Evolutionary conservation across 2,888 invertebrate species (phyloP).

Genomic region (Mesodorylaimus sp.): DNA sequence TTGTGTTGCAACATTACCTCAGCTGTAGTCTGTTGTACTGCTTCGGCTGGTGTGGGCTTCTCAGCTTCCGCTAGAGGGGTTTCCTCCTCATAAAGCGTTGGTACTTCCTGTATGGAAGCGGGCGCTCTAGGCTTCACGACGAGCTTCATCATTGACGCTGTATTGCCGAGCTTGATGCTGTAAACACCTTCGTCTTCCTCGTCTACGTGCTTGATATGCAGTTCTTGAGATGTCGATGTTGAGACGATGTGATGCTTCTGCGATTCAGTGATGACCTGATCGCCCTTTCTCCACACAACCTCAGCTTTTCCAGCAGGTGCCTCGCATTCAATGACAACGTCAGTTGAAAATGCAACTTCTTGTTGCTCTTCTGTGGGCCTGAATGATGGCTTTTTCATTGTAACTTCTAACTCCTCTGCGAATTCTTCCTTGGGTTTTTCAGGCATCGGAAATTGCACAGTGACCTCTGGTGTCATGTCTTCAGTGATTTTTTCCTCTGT

Average conservation of each 20-base stretch:
- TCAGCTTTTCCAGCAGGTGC: neutral
- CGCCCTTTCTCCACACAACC: neutral
- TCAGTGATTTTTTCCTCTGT: no score
- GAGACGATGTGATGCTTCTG: neutral
- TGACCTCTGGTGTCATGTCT: no score
- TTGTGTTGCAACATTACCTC: neutral
- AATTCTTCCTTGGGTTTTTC: no score
- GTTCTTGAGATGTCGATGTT: neutral
- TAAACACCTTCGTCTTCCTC: conserved; percentile 22
- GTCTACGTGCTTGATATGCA: conserved; percentile 22
- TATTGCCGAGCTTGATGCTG: conserved; percentile 20
- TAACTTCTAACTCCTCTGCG: neutral
- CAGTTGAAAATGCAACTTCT: conserved; percentile 39
- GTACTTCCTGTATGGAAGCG: conserved; percentile 21
- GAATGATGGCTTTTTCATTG: neutral
- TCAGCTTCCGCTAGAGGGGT: conserved; percentile 62
- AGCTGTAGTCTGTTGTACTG: neutral
- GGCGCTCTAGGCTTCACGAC: neutral
- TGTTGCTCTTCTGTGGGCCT: conserved; percentile 30
- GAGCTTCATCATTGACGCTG: neutral
- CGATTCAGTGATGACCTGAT: neutral
- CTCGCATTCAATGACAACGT: conserved; percentile 1
- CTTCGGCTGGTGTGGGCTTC: conserved; percentile 58
- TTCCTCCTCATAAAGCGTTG: conserved; percentile 39
- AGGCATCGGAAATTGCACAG: no score